Evolutionary conservation across 2,888 invertebrate genomes (phyloP).

Genomic region (Endotricha flammealis): DNA sequence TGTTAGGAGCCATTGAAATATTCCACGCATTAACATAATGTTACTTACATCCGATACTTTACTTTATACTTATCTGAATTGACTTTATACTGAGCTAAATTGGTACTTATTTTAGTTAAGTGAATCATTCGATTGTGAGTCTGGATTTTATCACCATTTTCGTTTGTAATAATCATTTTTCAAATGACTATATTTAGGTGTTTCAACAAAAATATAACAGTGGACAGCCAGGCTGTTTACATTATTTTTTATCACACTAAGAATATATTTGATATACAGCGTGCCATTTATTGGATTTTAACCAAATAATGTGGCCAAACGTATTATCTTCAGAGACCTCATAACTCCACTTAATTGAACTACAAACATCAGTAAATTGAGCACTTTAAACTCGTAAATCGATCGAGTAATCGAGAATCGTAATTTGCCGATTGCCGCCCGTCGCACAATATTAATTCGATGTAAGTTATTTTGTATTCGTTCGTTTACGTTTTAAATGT

Average conservation of each 20-base stretch:
- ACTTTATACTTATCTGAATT: constrained; percentile 6
- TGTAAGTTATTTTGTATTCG: constrained; percentile 29
- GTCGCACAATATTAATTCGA: constrained; percentile 26
- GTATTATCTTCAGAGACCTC: constrained; percentile 41
- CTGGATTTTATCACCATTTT: not conserved
- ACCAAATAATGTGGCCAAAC: constrained; percentile 30
- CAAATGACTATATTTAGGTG: not conserved
- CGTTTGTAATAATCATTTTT: not conserved
- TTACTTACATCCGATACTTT: constrained; percentile 18
- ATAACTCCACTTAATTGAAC: constrained; percentile 50
- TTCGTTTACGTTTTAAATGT: constrained; percentile 31
- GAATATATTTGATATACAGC: too few species aligned
- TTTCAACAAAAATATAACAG: not conserved
- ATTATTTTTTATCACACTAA: too few species aligned
- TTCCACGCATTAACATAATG: constrained; percentile 32
- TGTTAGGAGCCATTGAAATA: constrained; percentile 31
- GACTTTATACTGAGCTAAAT: constrained; percentile 3
- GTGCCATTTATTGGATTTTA: too few species aligned
- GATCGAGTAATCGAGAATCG: constrained; percentile 29
- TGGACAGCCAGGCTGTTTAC: too few species aligned
- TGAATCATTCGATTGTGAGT: not conserved
- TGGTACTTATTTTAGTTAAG: constrained; percentile 1
- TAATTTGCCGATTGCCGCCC: constrained; percentile 21
- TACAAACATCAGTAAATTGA: constrained; percentile 54
- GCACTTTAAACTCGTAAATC: constrained; percentile 47